These are phyloP conservation scores for Porites australiensis DNA, from an alignment of 64 coral and sea anemone genomes.

Conservation along the genomic window DNA sequence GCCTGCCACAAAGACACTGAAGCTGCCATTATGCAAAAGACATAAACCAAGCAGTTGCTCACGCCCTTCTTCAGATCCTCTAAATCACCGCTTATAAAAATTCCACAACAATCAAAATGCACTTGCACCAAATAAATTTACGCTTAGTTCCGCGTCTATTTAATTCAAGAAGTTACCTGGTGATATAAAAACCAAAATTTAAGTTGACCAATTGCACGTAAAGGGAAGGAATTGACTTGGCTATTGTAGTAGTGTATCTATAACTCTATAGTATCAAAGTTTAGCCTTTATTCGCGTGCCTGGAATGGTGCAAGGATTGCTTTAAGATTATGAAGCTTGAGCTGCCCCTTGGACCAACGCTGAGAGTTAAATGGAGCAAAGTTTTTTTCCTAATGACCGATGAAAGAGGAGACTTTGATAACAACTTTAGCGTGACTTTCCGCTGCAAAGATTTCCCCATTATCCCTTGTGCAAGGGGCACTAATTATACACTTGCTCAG, in stretches of 20 bases:
- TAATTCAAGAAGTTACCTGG: not conserved
- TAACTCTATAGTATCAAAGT: not conserved
- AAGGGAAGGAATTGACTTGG: not conserved
- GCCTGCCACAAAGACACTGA: too few relatives aligned
- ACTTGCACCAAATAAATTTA: not conserved
- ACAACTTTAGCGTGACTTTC: not conserved
- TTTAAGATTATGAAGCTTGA: not conserved
- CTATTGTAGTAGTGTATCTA: not conserved
- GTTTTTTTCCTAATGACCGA: conserved; percentile 28
- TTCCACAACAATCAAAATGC: conserved; percentile 5
- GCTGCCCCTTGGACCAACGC: conserved; percentile 4
- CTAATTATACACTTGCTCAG: too few relatives aligned
- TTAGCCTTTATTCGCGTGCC: not conserved
- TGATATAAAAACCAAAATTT: not conserved
- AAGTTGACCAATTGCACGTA: too few relatives aligned
- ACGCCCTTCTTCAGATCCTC: conserved; percentile 46
- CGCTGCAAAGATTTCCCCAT: not conserved
- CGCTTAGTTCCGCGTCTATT: not conserved
- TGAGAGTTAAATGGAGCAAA: conserved; percentile 15
- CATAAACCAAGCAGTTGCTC: conserved; percentile 29
- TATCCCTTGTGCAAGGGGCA: not conserved
- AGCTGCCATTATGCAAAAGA: not conserved
- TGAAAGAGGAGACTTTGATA: not conserved
- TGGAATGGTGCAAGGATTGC: not conserved
- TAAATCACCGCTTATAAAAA: conserved; percentile 52